Conservation (phyloP, 2,797 vertebrate genomes). For the Molothrus aeneus region DNA sequence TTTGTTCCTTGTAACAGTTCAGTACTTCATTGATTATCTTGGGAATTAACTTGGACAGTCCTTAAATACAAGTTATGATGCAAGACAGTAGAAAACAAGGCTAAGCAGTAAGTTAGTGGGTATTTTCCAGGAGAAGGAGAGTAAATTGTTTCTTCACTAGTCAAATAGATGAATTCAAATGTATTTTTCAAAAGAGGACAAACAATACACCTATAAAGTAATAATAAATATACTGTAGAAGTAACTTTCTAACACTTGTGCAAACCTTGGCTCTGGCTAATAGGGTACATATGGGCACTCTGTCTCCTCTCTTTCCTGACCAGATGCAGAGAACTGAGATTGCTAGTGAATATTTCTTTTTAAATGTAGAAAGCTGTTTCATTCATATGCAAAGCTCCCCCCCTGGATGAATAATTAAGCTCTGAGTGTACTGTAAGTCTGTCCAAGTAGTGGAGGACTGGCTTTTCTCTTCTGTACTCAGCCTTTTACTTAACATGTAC, state of each 20-base stretch:
- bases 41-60: neutral
- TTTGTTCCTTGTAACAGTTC: neutral
- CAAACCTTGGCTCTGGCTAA: neutral
- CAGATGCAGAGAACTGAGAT: slow-evolving; percentile 18
- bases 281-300: neutral
- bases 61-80: neutral
- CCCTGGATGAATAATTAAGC: slow-evolving; percentile 16
- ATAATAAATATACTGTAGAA: neutral
- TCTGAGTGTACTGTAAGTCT: slow-evolving; percentile 1
- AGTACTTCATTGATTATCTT: neutral
- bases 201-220: neutral
- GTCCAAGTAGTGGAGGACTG: slow-evolving; percentile 7
- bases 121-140: neutral
- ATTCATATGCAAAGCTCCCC: slow-evolving; percentile 43
- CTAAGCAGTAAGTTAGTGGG: neutral
- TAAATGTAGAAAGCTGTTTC: slow-evolving; percentile 18
- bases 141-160: neutral
- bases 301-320: slow-evolving; percentile 22
- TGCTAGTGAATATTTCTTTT: slow-evolving; percentile 17
- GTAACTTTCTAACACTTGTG: neutral
- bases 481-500: slow-evolving; percentile 2
- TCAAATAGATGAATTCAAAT: neutral
- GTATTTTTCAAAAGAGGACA: neutral
- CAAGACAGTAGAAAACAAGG: neutral
- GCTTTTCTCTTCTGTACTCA: slow-evolving; percentile 24